phyloP scores from a whole-genome alignment of 2,888 invertebrate genomes.

The Drosophila prostipennis region DNA sequence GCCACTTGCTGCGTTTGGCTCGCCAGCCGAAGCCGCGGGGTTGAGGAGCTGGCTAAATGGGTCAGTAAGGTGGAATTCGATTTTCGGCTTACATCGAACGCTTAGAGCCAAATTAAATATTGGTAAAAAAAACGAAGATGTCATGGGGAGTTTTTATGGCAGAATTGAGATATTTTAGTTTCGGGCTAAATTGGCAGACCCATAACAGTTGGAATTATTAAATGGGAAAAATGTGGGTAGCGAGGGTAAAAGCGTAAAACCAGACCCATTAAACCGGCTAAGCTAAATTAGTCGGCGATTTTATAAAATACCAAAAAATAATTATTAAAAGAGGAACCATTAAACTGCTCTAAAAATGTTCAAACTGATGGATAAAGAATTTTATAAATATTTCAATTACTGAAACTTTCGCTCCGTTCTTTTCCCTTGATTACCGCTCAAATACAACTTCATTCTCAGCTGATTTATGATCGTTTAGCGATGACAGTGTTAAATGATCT shows the following conservation, averaged over 20 bases:
- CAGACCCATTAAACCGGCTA: slow-evolving; percentile 10
- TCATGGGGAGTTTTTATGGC: slow-evolving; percentile 63
- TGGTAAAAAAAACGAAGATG: slow-evolving; percentile 50
- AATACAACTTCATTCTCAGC: slow-evolving; percentile 34
- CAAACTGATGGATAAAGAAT: not conserved
- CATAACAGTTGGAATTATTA: slow-evolving; percentile 30
- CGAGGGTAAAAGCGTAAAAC: slow-evolving; percentile 6
- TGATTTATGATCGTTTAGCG: slow-evolving; percentile 53
- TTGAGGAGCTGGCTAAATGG: slow-evolving; percentile 59
- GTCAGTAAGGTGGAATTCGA: slow-evolving; percentile 73
- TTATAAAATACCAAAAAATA: not conserved
- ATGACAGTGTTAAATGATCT: slow-evolving; percentile 62
- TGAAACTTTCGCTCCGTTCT: not conserved
- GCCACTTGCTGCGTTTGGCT: slow-evolving; percentile 43
- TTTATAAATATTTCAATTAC: not conserved
- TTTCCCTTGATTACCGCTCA: not conserved
- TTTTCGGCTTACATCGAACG: slow-evolving; percentile 62
- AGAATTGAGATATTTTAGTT: slow-evolving; percentile 41
- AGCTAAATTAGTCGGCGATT: not conserved
- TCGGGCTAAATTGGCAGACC: slow-evolving; percentile 40
- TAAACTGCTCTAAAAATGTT: not conserved
- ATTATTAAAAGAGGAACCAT: not conserved
- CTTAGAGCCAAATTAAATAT: slow-evolving; percentile 65
- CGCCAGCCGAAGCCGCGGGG: slow-evolving; percentile 52
- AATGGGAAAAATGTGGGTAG: slow-evolving; percentile 7